A percentile compares a stretch with the other conserved stretches of the same genome.
Conservation (phyloP, 2,797 vertebrate species). For the Xerus rutilus region DNA sequence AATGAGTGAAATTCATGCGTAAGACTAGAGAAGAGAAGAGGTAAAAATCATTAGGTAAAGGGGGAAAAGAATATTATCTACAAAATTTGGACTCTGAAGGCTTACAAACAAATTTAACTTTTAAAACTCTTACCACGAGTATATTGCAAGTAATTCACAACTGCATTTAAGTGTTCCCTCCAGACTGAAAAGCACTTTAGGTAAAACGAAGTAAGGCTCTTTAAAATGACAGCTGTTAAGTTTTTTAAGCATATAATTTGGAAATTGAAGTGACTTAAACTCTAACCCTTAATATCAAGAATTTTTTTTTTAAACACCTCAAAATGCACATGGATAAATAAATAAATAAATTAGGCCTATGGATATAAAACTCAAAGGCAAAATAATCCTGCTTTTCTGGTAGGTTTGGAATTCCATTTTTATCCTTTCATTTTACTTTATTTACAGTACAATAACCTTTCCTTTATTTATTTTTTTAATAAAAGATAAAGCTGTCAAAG, state of each 20-base stretch:
- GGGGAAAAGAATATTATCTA: slow-evolving; percentile 57
- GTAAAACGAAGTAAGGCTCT: slow-evolving; percentile 84
- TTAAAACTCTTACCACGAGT: slow-evolving; percentile 79
- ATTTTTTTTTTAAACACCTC: slow-evolving; percentile 42
- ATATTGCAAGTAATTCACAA: slow-evolving; percentile 84
- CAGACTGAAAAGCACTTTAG: slow-evolving; percentile 86
- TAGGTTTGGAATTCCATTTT: not conserved
- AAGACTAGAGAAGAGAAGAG: slow-evolving; percentile 10
- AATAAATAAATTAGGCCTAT: slow-evolving; percentile 46
- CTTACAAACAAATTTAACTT: slow-evolving; percentile 80
- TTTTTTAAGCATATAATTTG: slow-evolving; percentile 77
- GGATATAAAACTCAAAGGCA: slow-evolving; percentile 68
- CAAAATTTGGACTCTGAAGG: slow-evolving; percentile 75
- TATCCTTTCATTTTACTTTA: slow-evolving; percentile 26
- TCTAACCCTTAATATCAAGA: slow-evolving; percentile 78
- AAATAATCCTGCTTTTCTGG: slow-evolving; percentile 19
- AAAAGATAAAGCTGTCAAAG: slow-evolving; percentile 39
- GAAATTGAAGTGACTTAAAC: slow-evolving; percentile 83
- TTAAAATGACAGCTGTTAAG: slow-evolving; percentile 85
- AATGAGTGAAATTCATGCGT: slow-evolving; percentile 51
- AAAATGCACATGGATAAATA: slow-evolving; percentile 35
- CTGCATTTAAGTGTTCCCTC: slow-evolving; percentile 86
- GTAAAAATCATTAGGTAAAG: slow-evolving; percentile 54
- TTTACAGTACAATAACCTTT: slow-evolving; percentile 38
- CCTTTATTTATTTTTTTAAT: not conserved